Percentiles rank a stretch among this genome's conserved stretches.
These are phyloP conservation scores for Bedellia somnulentella DNA, from an alignment of 2,888 invertebrate genomes.

Conservation along the genomic window DNA sequence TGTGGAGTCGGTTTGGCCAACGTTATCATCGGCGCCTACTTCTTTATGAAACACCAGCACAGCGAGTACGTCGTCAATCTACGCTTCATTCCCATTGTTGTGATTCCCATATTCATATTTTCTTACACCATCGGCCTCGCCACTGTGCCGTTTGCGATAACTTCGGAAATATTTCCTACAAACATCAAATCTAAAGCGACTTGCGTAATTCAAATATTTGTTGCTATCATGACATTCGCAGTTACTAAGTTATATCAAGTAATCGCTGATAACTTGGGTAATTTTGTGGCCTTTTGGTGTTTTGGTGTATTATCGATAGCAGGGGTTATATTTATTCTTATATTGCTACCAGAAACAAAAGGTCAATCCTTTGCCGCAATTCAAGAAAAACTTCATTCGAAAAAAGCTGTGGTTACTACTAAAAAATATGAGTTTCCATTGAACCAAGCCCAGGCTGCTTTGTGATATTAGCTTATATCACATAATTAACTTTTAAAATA, in stretches of 20 bases:
- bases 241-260: constrained; percentile 62
- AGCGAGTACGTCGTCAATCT: constrained; percentile 42
- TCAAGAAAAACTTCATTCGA: constrained; percentile 44
- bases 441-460: too few species aligned
- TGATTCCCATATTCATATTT: constrained; percentile 63
- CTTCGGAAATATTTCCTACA: constrained; percentile 66
- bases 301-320: constrained; percentile 49
- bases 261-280: constrained; percentile 50
- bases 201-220: constrained; percentile 63
- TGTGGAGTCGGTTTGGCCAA: constrained; percentile 55
- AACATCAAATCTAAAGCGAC: constrained; percentile 67
- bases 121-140: constrained; percentile 65
- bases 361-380: constrained; percentile 64
- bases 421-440: constrained; percentile 24
- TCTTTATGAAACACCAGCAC: constrained; percentile 49
- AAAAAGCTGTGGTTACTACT: constrained; percentile 33
- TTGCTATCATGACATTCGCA: constrained; percentile 60
- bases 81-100: constrained; percentile 59
- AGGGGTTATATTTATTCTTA: constrained; percentile 53
- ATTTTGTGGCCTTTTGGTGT: constrained; percentile 57
- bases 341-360: constrained; percentile 62
- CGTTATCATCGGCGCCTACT: constrained; percentile 56
- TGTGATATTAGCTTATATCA: too few species aligned
- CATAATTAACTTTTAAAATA: too few species aligned
- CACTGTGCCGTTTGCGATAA: constrained; percentile 64